Base-by-base conservation (phyloP, 2,113 vertebrate genomes). In the Athene cunicularia region DNA sequence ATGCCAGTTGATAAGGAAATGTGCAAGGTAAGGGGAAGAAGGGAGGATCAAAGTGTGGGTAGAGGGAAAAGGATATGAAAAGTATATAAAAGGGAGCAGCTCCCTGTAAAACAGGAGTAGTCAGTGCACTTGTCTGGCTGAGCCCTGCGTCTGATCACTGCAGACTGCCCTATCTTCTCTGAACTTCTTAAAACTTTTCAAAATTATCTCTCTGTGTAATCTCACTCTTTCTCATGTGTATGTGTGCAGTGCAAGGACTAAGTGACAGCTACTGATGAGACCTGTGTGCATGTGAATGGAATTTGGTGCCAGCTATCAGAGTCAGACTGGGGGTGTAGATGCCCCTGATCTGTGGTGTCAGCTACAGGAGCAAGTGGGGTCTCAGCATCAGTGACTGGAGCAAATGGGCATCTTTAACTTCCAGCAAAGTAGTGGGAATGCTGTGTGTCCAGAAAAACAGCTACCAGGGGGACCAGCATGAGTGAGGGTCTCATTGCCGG, bases 71-170 rank as follows among this genome's bases (percentile, higher is more conserved):
- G 12, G 8, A 9, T 43, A 24, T 20, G 33, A 81, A 77, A 72
- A 32, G 12, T 8, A 9, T 43, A 24, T 20, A n/a, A 70, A 79
- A 90, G 4, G 4, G 26, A 60, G 10, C 0, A 0, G 8, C 12
- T 66, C 26, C 0, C 0, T 28, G 23, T 50, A 66, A 81, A 84
- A 66, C 1, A 0, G 12, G 43, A 8, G 18, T 16, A 27, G 32
- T 12, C 8, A 39, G 55, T 24, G 12, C 18, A 20, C 11, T 32
- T 59, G 11, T 24, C 12, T 64, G 53, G 27, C 16, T 52, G 37
- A 86, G 5, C 11, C 18, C 17, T 28, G 20, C 37, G 33, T 32
- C 39, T 2, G 1, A 62, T 62, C 28, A 33, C 5, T 2, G 14
- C 41, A 81, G 35, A 41, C 39, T 39, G 13, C n/a, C 59, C 21